phyloP scores from a whole-genome alignment of 2,888 invertebrate genomes.

The Lomographa bimaculata region DNA sequence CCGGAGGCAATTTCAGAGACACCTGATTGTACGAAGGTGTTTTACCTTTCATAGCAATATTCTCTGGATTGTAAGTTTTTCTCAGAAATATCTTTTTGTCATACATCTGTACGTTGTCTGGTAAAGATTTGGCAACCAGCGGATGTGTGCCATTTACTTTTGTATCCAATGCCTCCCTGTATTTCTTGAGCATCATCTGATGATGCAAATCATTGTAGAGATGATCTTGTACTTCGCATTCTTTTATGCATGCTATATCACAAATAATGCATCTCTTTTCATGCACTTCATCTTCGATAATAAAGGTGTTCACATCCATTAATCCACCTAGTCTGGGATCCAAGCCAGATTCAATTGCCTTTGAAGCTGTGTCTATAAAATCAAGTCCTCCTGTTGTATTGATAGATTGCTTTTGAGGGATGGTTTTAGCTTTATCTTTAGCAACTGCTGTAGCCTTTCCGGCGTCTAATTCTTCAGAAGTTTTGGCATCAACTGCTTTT shows the following conservation, averaged over 20 bases:
- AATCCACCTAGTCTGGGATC: neutral
- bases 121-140: too few species aligned
- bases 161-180: too few species aligned
- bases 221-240: neutral
- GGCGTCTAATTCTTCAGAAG: too few species aligned
- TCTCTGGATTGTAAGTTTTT: neutral
- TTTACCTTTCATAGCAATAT: conserved; percentile 4
- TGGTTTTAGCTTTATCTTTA: too few species aligned
- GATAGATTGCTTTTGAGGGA: too few species aligned
- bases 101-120: too few species aligned
- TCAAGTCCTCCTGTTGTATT: neutral
- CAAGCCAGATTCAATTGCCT: neutral
- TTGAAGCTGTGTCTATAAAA: neutral
- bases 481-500: too few species aligned
- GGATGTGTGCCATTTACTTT: too few species aligned
- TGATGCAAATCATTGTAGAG: neutral
- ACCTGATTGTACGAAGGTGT: neutral
- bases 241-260: neutral
- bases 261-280: neutral
- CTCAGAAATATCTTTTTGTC: neutral
- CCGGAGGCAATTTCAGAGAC: neutral
- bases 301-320: neutral
- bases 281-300: neutral
- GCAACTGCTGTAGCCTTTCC: too few species aligned
- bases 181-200: conserved; percentile 2